Conservation (phyloP, 1,140 invertebrate genomes). For the Habropoda laboriosa region DNA sequence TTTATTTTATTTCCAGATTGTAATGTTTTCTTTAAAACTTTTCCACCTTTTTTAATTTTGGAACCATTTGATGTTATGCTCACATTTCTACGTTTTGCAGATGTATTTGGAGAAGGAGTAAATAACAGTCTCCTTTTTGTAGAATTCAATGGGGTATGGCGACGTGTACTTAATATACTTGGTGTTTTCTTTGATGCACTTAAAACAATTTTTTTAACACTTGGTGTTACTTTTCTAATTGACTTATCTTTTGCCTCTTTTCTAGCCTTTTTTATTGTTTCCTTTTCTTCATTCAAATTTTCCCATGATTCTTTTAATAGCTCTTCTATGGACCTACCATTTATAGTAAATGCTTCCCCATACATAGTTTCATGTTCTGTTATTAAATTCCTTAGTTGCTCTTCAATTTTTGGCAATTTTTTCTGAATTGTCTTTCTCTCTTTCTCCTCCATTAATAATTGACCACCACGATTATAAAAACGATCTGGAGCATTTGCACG, state of each 20-base stretch:
- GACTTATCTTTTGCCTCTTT: constrained; percentile 77
- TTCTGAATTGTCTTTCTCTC: constrained; percentile 89
- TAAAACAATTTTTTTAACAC: constrained; percentile 54
- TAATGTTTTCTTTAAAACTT: constrained; percentile 35
- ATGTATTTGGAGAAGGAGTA: constrained; percentile 67
- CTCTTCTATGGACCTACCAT: constrained; percentile 83
- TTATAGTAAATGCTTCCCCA: constrained; percentile 82
- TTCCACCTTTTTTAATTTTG: constrained; percentile 67
- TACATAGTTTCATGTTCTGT: constrained; percentile 82
- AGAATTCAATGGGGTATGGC: constrained; percentile 55
- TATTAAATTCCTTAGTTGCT: constrained; percentile 82
- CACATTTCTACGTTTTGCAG: constrained; percentile 62
- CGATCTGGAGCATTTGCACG: constrained; percentile 89
- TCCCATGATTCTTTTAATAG: constrained; percentile 83
- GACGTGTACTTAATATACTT: constrained; percentile 60
- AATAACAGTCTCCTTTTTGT: constrained; percentile 74
- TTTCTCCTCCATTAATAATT: constrained; percentile 91
- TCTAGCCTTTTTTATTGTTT: constrained; percentile 74
- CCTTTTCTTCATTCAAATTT: constrained; percentile 73
- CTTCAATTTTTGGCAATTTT: constrained; percentile 85
- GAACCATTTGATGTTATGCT: constrained; percentile 52
- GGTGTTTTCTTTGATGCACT: constrained; percentile 58
- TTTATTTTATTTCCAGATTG: neutral
- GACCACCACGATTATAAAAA: constrained; percentile 92
- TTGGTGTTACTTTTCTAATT: constrained; percentile 72